Conservation (phyloP, 2,888 invertebrate species). For the Sinelater perroti region DNA sequence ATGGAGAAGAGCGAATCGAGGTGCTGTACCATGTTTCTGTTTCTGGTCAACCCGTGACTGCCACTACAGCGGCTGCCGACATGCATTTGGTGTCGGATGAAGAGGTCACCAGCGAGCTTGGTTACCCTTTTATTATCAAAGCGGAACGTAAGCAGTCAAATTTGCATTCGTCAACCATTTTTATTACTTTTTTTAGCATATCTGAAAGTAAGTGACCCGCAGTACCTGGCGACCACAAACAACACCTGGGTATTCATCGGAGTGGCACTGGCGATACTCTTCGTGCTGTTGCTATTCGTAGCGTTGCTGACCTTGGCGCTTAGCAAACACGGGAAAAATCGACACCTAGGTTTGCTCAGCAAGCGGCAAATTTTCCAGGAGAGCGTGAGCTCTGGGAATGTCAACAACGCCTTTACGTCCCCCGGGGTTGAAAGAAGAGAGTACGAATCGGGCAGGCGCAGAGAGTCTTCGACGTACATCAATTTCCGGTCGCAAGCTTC, state of each 20-base stretch:
- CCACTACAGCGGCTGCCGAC: slow-evolving; percentile 81
- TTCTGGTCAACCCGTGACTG: slow-evolving; percentile 80
- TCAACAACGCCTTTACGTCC: slow-evolving; percentile 54
- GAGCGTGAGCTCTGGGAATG: slow-evolving; percentile 47
- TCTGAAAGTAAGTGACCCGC: slow-evolving; percentile 70
- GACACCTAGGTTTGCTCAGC: slow-evolving; percentile 51
- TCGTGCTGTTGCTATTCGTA: slow-evolving; percentile 67
- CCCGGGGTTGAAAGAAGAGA: slow-evolving; percentile 61
- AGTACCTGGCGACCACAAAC: slow-evolving; percentile 65
- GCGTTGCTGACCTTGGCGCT: slow-evolving; percentile 64
- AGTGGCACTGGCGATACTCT: slow-evolving; percentile 68
- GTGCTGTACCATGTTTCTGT: slow-evolving; percentile 84
- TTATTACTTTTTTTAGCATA: slow-evolving; percentile 65
- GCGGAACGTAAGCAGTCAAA: slow-evolving; percentile 91
- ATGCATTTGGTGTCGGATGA: slow-evolving; percentile 82
- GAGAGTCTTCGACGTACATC: slow-evolving; percentile 57
- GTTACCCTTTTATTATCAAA: slow-evolving; percentile 80
- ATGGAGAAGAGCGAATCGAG: slow-evolving; percentile 62
- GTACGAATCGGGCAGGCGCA: slow-evolving; percentile 47
- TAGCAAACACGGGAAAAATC: slow-evolving; percentile 60
- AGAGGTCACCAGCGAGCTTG: slow-evolving; percentile 78
- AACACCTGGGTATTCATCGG: slow-evolving; percentile 73
- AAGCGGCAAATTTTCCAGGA: slow-evolving; percentile 55
- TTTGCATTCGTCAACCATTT: background rate
- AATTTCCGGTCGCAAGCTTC: slow-evolving; percentile 53